Evolutionary conservation across 2,113 vertebrate genomes (phyloP), one percentile per base, ranked within the genome.

Genomic region (Theropithecus gelada): DNA sequence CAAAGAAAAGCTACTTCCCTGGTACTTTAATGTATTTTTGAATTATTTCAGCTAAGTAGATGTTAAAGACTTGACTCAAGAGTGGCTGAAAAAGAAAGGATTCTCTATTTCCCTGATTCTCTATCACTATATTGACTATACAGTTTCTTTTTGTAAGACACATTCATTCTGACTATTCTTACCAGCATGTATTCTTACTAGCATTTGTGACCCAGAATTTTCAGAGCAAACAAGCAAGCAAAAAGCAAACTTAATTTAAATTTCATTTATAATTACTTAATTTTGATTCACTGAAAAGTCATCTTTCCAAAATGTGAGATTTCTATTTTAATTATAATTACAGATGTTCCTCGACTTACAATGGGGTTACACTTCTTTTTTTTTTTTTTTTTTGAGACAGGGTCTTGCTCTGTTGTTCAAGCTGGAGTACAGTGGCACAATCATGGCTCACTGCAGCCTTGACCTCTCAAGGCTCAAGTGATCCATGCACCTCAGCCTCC

Each of bases 251-350:
- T 8, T 76, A 35, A 86, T 82, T 90, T 78, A 64, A 92, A 86
- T 81, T 61, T 80, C 68, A 94, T 66, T 90, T 88, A 93, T 59
- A 76, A 78, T 79, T 76, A 92, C 22, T 76, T 90, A 75, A 86
- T 90, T 88, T 40, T 89, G 38, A 96, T 40, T 93, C 66, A 97
- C 1, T 94, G 68, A 96, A 73, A 94, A 90, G 35, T 84, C 88
- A 82, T 72, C 50, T 23, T 81, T 79, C 55, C 2, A 68, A 94
- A 94, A 61, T 92, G 90, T 89, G 22, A 68, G 30, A 18, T 87
- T 95, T 92, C 14, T 87, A 75, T 93, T 90, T 93, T 93, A 97
- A 81, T 48, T 97, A 82, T 79, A 93, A 81, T 80, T 87, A 93
- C 11, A 78, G 43, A 78, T 48, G 75, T 16, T 78, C 27, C 75